A percentile compares a stretch with the other conserved stretches of the same genome.
phyloP scores from a whole-genome alignment of 2,797 vertebrate species.

The Megaceryle alcyon region DNA sequence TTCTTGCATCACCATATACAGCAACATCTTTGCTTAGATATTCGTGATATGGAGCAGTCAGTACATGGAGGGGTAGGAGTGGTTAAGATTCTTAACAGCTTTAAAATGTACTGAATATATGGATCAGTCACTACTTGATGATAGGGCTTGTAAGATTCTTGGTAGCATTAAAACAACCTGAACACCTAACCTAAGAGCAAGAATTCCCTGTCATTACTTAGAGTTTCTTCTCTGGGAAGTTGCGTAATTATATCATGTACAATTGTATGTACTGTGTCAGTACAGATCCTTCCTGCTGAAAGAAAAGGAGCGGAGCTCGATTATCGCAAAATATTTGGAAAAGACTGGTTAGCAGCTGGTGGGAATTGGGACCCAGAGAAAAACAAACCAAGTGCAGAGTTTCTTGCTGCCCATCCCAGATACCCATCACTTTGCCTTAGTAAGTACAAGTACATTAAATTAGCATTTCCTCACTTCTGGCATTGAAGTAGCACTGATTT shows the following conservation, averaged over 20 bases:
- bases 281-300: conserved; percentile 83
- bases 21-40: neutral
- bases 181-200: neutral
- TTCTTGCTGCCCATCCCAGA: conserved; percentile 85
- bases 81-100: neutral
- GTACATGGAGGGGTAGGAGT: neutral
- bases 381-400: conserved; percentile 80
- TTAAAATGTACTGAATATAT: neutral
- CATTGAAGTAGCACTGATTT: neutral
- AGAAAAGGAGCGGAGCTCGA: conserved; percentile 92
- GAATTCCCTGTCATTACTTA: neutral
- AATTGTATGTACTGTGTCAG: neutral
- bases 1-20: neutral
- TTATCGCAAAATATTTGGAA: conserved; percentile 91
- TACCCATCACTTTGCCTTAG: conserved; percentile 86
- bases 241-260: neutral
- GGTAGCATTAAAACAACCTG: neutral
- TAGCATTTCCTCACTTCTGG: neutral
- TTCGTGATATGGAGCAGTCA: neutral
- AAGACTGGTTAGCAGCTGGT: conserved; percentile 86
- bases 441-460: conserved; percentile 69
- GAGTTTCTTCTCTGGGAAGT: neutral
- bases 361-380: conserved; percentile 79
- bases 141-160: neutral
- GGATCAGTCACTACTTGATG: neutral